Evolutionary conservation across 92 coral and sea anemone species (phyloP).

Genomic region (Desmophyllum pertusum): DNA sequence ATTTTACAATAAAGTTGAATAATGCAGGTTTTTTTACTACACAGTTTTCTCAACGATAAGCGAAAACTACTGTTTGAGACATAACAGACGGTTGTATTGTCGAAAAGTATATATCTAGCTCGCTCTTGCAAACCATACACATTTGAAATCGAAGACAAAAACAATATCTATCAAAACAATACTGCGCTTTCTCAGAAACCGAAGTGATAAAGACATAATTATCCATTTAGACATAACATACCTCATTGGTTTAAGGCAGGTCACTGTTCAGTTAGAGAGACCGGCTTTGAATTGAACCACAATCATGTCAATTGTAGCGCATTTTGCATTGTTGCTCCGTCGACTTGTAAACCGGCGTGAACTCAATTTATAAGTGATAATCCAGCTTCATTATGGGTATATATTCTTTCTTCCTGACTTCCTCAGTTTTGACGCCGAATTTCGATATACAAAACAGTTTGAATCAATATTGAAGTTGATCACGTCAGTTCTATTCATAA

Average conservation of each 20-base stretch:
- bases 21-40: not conserved
- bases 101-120: not conserved
- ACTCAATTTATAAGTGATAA: not conserved
- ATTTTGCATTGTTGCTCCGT: not conserved
- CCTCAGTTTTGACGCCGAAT: not conserved
- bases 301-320: not conserved
- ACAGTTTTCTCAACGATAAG: not conserved
- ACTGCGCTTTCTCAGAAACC: not conserved
- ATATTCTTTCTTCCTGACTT: not conserved
- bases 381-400: not conserved
- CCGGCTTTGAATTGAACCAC: not conserved
- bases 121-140: not conserved
- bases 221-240: slow-evolving; percentile 10
- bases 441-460: not conserved
- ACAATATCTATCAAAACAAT: not conserved
- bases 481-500: slow-evolving; percentile 25
- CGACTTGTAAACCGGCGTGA: too few species aligned
- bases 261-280: not conserved
- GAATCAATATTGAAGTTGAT: not conserved
- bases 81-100: too few species aligned
- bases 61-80: not conserved
- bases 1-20: not conserved
- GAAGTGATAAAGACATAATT: not conserved
- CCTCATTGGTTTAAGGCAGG: slow-evolving; percentile 13
- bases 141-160: not conserved